A percentile compares a stretch with the other conserved stretches of the same genome.
phyloP scores from a whole-genome alignment of 2,797 vertebrate species.

The Scomberomorus guttatus region DNA sequence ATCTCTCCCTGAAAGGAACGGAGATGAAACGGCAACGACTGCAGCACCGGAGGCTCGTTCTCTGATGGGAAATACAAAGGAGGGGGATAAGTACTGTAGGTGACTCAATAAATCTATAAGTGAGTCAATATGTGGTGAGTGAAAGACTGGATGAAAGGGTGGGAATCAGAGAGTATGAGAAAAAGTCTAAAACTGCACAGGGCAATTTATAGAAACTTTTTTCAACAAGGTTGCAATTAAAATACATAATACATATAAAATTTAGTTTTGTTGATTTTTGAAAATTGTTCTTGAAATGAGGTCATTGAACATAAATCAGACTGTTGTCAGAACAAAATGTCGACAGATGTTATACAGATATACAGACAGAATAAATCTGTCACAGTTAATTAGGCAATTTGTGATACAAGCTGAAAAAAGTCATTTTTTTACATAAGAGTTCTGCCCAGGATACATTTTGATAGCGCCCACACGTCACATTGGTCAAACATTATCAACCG shows the following conservation, averaged over 20 bases:
- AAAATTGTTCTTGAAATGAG: no score
- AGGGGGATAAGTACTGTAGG: neutral
- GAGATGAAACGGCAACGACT: slow-evolving; percentile 77
- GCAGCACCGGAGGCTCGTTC: slow-evolving; percentile 88
- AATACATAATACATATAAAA: no score
- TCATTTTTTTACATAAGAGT: neutral
- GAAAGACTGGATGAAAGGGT: neutral
- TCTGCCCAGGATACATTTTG: neutral
- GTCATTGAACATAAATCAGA: no score
- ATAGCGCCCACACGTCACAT: neutral
- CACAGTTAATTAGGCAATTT: no score
- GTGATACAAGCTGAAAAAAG: neutral
- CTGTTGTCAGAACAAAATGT: no score
- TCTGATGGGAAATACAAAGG: slow-evolving; percentile 73
- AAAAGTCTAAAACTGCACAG: no score
- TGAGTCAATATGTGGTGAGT: neutral
- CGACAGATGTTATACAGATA: no score
- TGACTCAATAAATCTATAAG: neutral
- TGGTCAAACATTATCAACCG: neutral
- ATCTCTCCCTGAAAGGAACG: slow-evolving; percentile 90
- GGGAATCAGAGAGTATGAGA: neutral
- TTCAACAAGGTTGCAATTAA: no score
- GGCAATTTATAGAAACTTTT: no score
- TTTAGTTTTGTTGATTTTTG: no score
- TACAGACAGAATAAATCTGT: no score